Evolutionary conservation across 92 coral and sea anemone species (phyloP).

Genomic region (Blastomussa wellsi): DNA sequence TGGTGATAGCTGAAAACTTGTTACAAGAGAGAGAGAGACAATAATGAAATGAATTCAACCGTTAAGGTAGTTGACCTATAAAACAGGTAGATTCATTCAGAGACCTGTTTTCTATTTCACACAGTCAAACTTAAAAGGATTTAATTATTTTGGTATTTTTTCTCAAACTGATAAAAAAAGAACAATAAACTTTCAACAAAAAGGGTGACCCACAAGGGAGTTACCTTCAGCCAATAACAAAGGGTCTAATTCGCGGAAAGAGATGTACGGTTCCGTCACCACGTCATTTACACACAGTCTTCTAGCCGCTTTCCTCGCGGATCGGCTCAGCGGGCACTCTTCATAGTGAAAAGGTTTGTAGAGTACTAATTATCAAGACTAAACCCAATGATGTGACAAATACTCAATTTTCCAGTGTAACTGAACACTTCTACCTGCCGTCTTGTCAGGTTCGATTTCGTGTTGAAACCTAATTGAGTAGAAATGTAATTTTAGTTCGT

Average conservation of each 20-base stretch:
- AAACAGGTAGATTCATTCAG: slow-evolving; percentile 5
- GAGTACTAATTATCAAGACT: neutral
- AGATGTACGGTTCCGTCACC: neutral
- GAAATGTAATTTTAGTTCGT: neutral
- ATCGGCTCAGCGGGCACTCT: neutral
- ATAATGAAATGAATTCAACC: neutral
- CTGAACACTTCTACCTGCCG: neutral
- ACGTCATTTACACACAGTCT: neutral
- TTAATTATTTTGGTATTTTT: neutral
- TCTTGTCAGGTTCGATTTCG: neutral
- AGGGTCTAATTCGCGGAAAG: neutral
- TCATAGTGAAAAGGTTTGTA: neutral
- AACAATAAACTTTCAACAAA: neutral
- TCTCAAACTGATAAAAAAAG: neutral
- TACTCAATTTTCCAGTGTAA: neutral
- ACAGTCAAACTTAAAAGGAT: neutral
- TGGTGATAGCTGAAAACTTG: neutral
- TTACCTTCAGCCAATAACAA: neutral
- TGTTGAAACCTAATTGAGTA: neutral
- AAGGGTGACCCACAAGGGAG: neutral
- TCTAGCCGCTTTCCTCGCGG: neutral
- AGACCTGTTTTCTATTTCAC: slow-evolving; percentile 19
- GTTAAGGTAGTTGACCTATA: neutral
- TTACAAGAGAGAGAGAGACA: neutral
- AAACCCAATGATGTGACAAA: neutral